phyloP scores from a whole-genome alignment of 1,140 invertebrate genomes.

The Drosophila biarmipes region DNA sequence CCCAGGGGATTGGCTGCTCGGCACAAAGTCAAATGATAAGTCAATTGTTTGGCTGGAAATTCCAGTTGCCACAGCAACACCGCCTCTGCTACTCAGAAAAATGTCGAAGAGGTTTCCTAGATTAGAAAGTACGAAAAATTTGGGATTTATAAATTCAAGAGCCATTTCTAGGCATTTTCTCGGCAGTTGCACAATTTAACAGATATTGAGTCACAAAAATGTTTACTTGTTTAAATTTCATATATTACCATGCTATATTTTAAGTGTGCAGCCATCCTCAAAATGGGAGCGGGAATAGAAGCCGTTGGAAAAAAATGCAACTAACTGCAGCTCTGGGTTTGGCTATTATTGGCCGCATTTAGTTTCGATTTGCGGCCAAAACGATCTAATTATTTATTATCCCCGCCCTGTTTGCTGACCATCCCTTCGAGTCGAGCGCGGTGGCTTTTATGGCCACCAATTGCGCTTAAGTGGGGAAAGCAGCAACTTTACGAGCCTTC shows the following conservation, averaged over 20 bases:
- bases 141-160: neutral
- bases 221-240: neutral
- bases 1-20: constrained; percentile 45
- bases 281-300: constrained; percentile 6
- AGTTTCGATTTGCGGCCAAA: constrained; percentile 73
- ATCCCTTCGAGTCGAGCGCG: constrained; percentile 11
- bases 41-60: constrained; percentile 72
- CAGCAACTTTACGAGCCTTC: constrained; percentile 73
- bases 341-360: constrained; percentile 64
- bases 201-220: too few species aligned
- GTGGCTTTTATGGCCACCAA: constrained; percentile 76
- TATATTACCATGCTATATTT: neutral
- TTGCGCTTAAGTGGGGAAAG: constrained; percentile 73
- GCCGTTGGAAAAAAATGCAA: constrained; percentile 29
- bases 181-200: too few species aligned
- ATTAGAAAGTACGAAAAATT: too few species aligned
- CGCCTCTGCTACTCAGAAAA: constrained; percentile 9
- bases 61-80: constrained; percentile 18
- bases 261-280: neutral
- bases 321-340: constrained; percentile 29
- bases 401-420: constrained; percentile 21
- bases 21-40: constrained; percentile 78
- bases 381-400: constrained; percentile 77
- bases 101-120: neutral
- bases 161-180: neutral